phyloP scores from a whole-genome alignment of 2,797 vertebrate genomes.

The Hydrophis major region DNA sequence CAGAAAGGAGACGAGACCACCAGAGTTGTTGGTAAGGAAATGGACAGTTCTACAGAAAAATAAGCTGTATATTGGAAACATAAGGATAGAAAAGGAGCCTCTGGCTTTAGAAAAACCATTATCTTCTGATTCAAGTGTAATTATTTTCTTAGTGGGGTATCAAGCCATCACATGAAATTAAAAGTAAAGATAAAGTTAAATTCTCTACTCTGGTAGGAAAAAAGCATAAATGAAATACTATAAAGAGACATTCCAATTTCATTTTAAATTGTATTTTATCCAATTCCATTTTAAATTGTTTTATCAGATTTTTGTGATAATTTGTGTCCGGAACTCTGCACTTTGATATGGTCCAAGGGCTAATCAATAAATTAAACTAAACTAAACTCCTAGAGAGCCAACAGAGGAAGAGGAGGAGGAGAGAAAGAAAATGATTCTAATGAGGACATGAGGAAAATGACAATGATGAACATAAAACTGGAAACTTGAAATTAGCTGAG shows the following conservation, averaged over 20 bases:
- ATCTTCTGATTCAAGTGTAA: background rate
- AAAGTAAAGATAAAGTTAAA: background rate
- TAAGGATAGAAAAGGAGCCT: background rate
- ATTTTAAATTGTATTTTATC: no score
- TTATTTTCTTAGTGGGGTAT: background rate
- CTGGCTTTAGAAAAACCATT: background rate
- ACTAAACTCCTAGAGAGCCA: background rate
- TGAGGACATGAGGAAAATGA: background rate
- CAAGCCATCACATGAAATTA: background rate
- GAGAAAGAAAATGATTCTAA: background rate
- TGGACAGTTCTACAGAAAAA: no score
- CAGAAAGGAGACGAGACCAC: background rate
- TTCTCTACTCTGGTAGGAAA: background rate
- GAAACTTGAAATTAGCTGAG: background rate
- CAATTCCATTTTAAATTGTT: no score
- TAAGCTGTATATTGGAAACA: background rate
- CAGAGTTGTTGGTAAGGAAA: background rate
- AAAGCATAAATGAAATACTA: background rate
- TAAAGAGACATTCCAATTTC: no score
- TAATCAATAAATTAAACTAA: no score
- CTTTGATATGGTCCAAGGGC: no score
- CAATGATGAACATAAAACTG: background rate
- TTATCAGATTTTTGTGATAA: no score
- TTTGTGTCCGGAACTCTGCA: no score
- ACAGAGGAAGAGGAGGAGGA: background rate